Conservation (phyloP, 1,140 invertebrate genomes). For the Sminthurinus signatus region DNA sequence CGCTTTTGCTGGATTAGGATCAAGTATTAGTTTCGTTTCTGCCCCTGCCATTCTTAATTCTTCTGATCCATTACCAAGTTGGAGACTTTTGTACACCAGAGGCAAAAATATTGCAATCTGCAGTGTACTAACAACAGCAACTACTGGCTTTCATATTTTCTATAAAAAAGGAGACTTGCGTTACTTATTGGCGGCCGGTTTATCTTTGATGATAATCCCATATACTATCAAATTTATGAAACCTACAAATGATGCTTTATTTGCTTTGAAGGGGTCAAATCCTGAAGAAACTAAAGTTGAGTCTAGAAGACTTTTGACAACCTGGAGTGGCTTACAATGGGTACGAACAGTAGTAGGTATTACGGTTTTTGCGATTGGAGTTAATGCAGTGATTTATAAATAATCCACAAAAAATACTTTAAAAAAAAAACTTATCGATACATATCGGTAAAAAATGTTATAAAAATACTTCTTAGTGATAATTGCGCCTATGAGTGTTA, state of each 20-base stretch:
- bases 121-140: background rate
- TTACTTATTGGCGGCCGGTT: background rate
- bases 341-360: constrained; percentile 5
- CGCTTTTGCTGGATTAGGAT: constrained; percentile 12
- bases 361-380: background rate
- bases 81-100: constrained; percentile 7
- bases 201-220: background rate
- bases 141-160: background rate
- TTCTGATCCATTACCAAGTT: constrained; percentile 12
- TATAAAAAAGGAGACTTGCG: background rate
- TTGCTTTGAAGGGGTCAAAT: constrained; percentile 7
- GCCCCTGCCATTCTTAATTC: constrained; percentile 13
- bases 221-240: constrained; percentile 21
- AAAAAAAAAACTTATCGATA: too few species aligned
- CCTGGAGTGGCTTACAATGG: constrained; percentile 19
- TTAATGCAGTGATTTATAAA: constrained; percentile 2
- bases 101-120: constrained; percentile 9
- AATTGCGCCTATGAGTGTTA: too few species aligned
- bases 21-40: background rate
- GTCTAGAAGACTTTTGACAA: constrained; percentile 1
- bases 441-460: too few species aligned
- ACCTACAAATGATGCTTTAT: constrained; percentile 13
- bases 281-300: background rate
- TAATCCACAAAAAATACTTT: too few species aligned
- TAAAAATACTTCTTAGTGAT: too few species aligned